Evolutionary conservation across 2,888 invertebrate genomes (phyloP).

Genomic region (Agrypnus murinus): DNA sequence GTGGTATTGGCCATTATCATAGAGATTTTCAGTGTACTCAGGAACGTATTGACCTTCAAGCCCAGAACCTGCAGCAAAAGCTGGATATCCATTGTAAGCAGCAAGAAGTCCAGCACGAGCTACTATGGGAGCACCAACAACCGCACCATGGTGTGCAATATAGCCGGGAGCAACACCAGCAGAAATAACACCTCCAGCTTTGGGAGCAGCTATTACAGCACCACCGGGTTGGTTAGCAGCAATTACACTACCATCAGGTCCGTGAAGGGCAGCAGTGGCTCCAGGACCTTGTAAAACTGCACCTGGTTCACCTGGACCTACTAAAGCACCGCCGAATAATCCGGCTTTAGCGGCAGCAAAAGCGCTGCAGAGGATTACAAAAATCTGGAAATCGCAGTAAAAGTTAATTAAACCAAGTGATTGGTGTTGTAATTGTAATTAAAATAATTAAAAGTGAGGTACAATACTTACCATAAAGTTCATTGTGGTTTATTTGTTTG

Average conservation of each 20-base stretch:
- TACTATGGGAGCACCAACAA: constrained; percentile 32
- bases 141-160: neutral
- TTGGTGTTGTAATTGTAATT: too few relatives aligned
- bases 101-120: constrained; percentile 4
- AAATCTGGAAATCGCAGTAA: constrained; percentile 44
- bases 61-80: constrained; percentile 58
- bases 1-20: constrained; percentile 65
- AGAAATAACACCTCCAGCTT: constrained; percentile 57
- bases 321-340: constrained; percentile 52
- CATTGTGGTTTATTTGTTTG: constrained; percentile 25
- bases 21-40: constrained; percentile 61
- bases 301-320: constrained; percentile 57
- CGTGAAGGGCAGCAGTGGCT: constrained; percentile 56
- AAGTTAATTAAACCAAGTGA: constrained; percentile 27
- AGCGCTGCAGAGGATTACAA: constrained; percentile 50
- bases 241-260: constrained; percentile 62
- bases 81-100: constrained; percentile 51
- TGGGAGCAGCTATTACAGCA: constrained; percentile 54
- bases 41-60: constrained; percentile 60
- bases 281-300: constrained; percentile 59
- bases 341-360: constrained; percentile 56
- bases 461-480: too few relatives aligned
- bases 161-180: constrained; percentile 53
- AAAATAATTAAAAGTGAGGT: neutral
- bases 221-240: constrained; percentile 57